Base-by-base conservation (phyloP, 1,140 invertebrate genomes). In the Plectus sambesii region DNA sequence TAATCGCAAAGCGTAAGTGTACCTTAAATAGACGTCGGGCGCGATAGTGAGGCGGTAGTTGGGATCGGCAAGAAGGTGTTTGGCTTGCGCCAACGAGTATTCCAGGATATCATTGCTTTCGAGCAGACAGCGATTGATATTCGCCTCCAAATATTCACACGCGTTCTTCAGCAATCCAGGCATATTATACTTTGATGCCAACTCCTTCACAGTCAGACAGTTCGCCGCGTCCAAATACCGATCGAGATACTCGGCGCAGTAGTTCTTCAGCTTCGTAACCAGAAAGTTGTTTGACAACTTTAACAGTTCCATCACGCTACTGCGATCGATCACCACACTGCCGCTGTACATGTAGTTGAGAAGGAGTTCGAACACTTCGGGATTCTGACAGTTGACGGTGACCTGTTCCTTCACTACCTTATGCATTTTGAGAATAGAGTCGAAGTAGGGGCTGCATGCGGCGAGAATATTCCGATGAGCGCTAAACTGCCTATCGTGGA, bases 271-370 rank as follows among this genome's bases (percentile, higher is more conserved):
- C 57, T 77, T 77, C 2, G 71, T 68, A 6, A 81, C 73, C 52
- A 80, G 69, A 60, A 82, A 80, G 66, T 79, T 76, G 69, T 80
- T 78, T 22, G 80, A 74, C 42, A 81, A 62, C 54, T 75, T 72
- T 25, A 82, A 60, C 9, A 82, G 58, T 66, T 81, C 79, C 24
- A 73, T 71, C 43, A 81, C 78, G 64, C 77, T 79, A 22, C 72
- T 72, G 56, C 78, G 73, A 58, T 79, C 74, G 46, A 81, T 76
- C 30, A 73, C 72, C 38, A 82, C 69, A 43, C 63, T 69, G 43
- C 80, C 80, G 36, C 78, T 78, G 64, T 82, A 82, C 70, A 81
- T 78, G 62, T 79, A 82, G 62, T 79, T 78, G 2, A 82, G 55
- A 27, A 82, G 69, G 39, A 72, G 68, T 42, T 76, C 71, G 67